Base-by-base conservation (phyloP, 2,888 invertebrate genomes). In the Corythucha ciliata region DNA sequence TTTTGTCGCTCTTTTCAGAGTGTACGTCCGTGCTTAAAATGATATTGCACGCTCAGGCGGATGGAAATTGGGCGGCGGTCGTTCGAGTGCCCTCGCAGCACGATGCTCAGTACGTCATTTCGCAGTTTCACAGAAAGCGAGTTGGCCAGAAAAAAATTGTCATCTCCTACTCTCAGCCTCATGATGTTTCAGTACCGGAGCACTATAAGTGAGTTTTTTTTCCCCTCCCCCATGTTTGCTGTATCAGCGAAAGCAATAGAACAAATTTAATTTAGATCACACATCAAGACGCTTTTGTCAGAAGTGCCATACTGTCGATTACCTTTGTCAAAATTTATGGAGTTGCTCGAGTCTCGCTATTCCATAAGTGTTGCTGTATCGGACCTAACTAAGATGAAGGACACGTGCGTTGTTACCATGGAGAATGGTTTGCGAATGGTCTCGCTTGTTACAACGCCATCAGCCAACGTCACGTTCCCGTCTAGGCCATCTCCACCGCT, bases 61-160 rank as follows among this genome's bases (percentile, higher is more conserved):
- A 83, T 65, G 81, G 81, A 40, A 77, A 75, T 51, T 74, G 81
- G 20, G 72, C 81, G 4, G 89, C 83, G 0, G 75, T 75, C 20
- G 77, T 90, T 0, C 77, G 78, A 63, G 78, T 91, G 1, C 75
- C 78, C 1, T 77, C 78, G 1, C 72, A 79, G 52, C 78, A 80
- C 64, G 84, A 85, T 62, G 70, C 75, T 53, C 68, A 77, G 60
- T 62, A 61, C 52, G 82, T 83, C 26, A 87, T 91, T 58, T 85
- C 88, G 0, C 81, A 86, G 63, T 73, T 90, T 41, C 90, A 91
- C 68, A 78, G 87, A 51, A 80, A 81, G 52, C 83, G 86, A 64
- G 73, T 91, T 52, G 90, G 85, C 6, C 81, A 81, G 58, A 83
- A 86, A 62, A 72, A 88, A 44, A 83, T 91, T 52, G 76, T 83